Evolutionary conservation across 2,888 invertebrate genomes (phyloP), one percentile per base, ranked within the genome.

Genomic region (Nasonia oneida): DNA sequence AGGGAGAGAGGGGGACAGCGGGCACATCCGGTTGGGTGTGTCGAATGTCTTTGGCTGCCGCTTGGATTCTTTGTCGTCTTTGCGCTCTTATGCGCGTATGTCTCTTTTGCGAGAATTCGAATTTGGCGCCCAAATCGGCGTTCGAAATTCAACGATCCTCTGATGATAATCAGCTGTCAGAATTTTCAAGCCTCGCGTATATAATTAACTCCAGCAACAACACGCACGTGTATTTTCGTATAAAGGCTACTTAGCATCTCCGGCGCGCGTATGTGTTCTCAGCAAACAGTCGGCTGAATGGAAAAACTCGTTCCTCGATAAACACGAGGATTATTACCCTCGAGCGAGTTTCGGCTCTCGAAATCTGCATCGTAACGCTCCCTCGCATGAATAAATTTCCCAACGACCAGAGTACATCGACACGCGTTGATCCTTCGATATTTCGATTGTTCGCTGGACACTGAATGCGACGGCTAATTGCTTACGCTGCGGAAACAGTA

Each of bases 401-500:
- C 67, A 61, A 61, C 23, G 10, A 10, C 8, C 10, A 61, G 10
- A 15, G 23, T 10, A 23, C 61, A 67, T 18, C 67, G 67, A 79
- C 79, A 67, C 18, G 67, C 37, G 67, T 33, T 70, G 37, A 18
- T 4, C 64, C 42, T 78, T 23, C 42, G 67, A 79, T 79, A 70
- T 70, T 79, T 79, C 67, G 61, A 79, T 79, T 78, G 78, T 78
- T 29, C 18, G 5, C 37, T 64, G n/a, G 53, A n/a, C n/a, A 71
- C 18, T 73, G 57, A 71, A 78, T 64, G 37, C 37, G 78, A 37
- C 67, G 53, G 53, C 53, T 70, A 83, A 76, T 83, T 83, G 82
- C 76, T 83, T 83, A 83, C 82, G 76, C 53, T 70, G 82, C 82
- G 53, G 50, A 81, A 81, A 73, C 74, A 71, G 23, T 47, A n/a